Conservation (phyloP, 1,140 invertebrate genomes). For the Frieseomelitta varia region DNA sequence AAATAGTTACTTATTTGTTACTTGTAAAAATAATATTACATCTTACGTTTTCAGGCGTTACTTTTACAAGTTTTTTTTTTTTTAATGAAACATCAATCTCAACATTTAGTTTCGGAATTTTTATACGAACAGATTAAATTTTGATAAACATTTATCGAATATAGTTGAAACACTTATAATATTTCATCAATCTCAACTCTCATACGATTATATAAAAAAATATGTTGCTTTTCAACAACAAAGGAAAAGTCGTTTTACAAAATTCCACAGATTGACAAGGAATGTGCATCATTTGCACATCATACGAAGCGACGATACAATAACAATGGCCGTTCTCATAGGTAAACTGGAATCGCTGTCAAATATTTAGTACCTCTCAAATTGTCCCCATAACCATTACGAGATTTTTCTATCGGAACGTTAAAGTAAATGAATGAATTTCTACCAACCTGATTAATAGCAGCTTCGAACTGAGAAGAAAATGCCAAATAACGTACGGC, state of each 20-base stretch:
- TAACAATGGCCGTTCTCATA: constrained; percentile 54
- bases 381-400: background rate
- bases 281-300: background rate
- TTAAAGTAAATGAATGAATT: background rate
- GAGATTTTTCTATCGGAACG: background rate
- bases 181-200: too few relatives aligned
- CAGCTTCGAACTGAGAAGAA: constrained; percentile 5
- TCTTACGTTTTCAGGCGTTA: background rate
- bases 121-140: constrained; percentile 25
- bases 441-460: constrained; percentile 40
- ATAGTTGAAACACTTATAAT: too few relatives aligned
- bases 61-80: too few relatives aligned
- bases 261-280: background rate
- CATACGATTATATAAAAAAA: background rate
- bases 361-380: constrained; percentile 24
- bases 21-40: background rate
- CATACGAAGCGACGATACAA: constrained; percentile 13
- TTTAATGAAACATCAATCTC: background rate
- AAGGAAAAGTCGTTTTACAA: background rate
- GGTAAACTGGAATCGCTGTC: constrained; percentile 13
- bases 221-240: background rate
- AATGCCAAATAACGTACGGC: constrained; percentile 9
- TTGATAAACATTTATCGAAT: background rate
- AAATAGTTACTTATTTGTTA: background rate
- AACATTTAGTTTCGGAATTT: constrained; percentile 24